Evolutionary conservation across 2,888 invertebrate genomes (phyloP).

Genomic region (Rhamphomyia laevipes): DNA sequence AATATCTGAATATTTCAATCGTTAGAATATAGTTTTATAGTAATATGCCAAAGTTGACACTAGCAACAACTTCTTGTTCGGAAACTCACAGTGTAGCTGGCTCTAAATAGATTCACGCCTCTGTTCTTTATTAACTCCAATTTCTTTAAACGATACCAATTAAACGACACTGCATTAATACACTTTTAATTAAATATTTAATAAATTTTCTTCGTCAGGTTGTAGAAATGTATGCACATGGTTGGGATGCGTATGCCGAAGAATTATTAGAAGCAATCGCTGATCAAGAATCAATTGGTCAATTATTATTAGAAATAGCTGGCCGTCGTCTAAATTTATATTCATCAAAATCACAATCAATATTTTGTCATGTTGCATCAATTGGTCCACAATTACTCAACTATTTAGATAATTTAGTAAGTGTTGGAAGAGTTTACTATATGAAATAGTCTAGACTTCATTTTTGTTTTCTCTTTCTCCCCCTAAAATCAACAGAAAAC

Average conservation of each 20-base stretch:
- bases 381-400: conserved; percentile 64
- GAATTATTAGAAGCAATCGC: conserved; percentile 53
- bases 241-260: conserved; percentile 48
- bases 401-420: conserved; percentile 60
- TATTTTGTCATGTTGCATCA: conserved; percentile 57
- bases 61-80: no score
- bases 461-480: background rate
- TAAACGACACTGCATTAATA: no score
- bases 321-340: conserved; percentile 64
- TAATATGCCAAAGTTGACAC: no score
- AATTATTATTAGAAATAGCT: conserved; percentile 64
- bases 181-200: conserved; percentile 3
- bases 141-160: no score
- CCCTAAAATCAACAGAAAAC: conserved; percentile 5
- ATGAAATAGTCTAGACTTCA: conserved; percentile 14
- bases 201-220: conserved; percentile 32
- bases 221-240: conserved; percentile 49
- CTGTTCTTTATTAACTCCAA: no score
- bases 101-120: no score
- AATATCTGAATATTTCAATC: no score
- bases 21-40: no score
- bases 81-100: no score
- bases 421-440: conserved; percentile 22
- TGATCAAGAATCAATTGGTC: conserved; percentile 56
- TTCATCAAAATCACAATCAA: conserved; percentile 45